Conservation (phyloP, 2,888 invertebrate species). For the Archips crataeganus region DNA sequence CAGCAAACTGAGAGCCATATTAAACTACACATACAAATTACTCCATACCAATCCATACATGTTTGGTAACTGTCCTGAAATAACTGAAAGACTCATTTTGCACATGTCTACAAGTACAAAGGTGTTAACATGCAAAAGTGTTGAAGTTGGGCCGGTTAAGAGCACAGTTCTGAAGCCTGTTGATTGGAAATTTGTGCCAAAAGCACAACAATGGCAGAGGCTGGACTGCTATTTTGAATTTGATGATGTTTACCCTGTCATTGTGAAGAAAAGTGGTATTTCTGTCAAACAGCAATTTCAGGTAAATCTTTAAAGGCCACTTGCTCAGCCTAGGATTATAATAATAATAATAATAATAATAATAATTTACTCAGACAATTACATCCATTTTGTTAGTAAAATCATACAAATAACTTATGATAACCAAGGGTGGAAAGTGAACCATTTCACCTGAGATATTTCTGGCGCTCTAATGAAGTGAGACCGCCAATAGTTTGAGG, state of each 20-base stretch:
- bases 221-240: conserved; percentile 91
- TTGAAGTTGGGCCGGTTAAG: conserved; percentile 83
- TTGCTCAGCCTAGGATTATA: no score
- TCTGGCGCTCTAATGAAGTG: no score
- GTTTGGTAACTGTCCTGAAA: conserved; percentile 83
- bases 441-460: no score
- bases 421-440: no score
- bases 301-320: conserved; percentile 65
- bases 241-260: conserved; percentile 90
- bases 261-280: conserved; percentile 86
- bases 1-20: conserved; percentile 85
- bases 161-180: conserved; percentile 87
- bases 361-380: no score
- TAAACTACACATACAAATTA: conserved; percentile 85
- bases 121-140: conserved; percentile 87
- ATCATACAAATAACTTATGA: no score
- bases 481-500: no score
- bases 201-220: conserved; percentile 90
- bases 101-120: conserved; percentile 84
- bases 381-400: no score
- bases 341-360: no score
- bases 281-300: conserved; percentile 90
- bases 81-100: conserved; percentile 88
- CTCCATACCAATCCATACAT: conserved; percentile 85
- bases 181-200: conserved; percentile 91